Conservation (phyloP, 2,797 vertebrate genomes). For the Moxostoma hubbsi region DNA sequence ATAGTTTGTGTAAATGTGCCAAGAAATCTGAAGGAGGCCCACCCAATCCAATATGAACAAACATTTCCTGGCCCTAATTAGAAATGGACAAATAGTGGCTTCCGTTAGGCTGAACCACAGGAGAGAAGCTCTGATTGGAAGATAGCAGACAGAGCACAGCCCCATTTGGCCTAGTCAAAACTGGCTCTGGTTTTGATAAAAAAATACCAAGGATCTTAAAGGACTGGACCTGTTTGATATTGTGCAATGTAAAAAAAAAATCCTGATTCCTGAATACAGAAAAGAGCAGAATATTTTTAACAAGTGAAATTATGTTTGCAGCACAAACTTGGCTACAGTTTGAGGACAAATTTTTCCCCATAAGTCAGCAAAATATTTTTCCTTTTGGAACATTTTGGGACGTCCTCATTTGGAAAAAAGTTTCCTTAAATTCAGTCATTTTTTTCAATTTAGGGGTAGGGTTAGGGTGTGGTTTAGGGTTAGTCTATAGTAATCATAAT, state of each 20-base stretch:
- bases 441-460: no score
- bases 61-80: constrained; percentile 77
- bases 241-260: neutral
- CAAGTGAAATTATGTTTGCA: neutral
- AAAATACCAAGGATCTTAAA: neutral
- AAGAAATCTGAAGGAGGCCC: constrained; percentile 70
- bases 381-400: no score
- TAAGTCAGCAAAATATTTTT: no score
- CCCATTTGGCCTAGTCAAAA: constrained; percentile 14
- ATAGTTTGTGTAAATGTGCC: constrained; percentile 76
- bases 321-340: neutral
- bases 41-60: constrained; percentile 73
- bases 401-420: no score
- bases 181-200: neutral
- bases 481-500: no score
- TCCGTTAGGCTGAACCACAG: constrained; percentile 46
- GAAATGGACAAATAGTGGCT: constrained; percentile 65
- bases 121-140: constrained; percentile 45
- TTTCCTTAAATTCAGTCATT: no score
- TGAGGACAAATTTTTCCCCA: no score
- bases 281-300: neutral
- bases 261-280: no score
- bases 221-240: neutral
- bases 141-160: constrained; percentile 37
- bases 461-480: no score